These are phyloP conservation scores for Caenorhabditis sulstoni DNA, from an alignment of 2,888 invertebrate species.

Conservation along the genomic window DNA sequence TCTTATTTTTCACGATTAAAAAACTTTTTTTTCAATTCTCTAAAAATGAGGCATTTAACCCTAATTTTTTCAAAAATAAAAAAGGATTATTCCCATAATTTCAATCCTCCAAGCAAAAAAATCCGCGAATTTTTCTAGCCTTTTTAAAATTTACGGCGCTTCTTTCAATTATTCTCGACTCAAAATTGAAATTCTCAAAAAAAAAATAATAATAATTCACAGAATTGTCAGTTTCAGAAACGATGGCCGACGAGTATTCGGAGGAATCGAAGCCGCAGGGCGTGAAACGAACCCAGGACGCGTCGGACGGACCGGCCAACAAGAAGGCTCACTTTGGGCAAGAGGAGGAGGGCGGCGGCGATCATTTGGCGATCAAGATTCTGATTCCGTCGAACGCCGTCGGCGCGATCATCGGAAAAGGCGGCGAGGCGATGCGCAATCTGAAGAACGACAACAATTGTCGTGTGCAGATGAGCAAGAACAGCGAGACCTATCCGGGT, in stretches of 20 bases:
- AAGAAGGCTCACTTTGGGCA: conserved; percentile 76
- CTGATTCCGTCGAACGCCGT: conserved; percentile 88
- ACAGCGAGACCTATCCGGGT: conserved; percentile 99
- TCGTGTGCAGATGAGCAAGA: conserved; percentile 98
- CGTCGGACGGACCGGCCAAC: conserved; percentile 74
- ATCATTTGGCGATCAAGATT: conserved; percentile 63
- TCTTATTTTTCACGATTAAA: too few relatives aligned
- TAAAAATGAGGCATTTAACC: too few relatives aligned
- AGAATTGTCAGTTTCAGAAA: conserved; percentile 16
- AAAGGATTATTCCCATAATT: too few relatives aligned
- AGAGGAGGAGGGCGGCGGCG: conserved; percentile 38
- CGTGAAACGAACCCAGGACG: conserved; percentile 74
- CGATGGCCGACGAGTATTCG: conserved; percentile 51
- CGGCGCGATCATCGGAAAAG: conserved; percentile 96
- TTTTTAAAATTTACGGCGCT: too few relatives aligned
- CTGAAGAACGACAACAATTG: conserved; percentile 97
- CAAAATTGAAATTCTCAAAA: too few relatives aligned
- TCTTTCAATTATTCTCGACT: too few relatives aligned
- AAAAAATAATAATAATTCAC: too few relatives aligned
- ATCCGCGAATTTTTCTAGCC: too few relatives aligned
- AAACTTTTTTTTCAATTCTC: too few relatives aligned
- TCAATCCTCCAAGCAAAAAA: too few relatives aligned
- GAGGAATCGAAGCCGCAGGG: conserved; percentile 56
- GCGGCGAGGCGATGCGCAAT: conserved; percentile 98
- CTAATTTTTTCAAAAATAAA: too few relatives aligned